phyloP scores from a whole-genome alignment of 2,888 invertebrate species.

The Leucozona laternaria region DNA sequence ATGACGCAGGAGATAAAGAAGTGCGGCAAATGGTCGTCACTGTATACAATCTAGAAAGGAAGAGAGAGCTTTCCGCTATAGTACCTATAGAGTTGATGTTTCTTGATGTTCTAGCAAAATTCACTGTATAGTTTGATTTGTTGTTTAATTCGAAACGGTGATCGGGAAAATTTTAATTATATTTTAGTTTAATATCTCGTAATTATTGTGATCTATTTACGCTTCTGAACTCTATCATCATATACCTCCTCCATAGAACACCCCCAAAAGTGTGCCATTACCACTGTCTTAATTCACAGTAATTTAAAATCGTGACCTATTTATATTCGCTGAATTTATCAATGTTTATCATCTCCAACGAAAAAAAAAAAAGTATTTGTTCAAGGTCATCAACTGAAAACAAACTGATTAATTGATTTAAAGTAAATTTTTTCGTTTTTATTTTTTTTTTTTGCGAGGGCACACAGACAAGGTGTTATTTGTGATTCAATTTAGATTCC shows the following conservation, averaged over 20 bases:
- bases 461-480: slow-evolving; percentile 25
- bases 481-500: slow-evolving; percentile 43
- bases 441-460: slow-evolving; percentile 36
- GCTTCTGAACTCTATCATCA: neutral
- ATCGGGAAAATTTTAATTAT: neutral
- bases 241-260: neutral
- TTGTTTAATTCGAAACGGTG: slow-evolving; percentile 33
- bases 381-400: slow-evolving; percentile 48
- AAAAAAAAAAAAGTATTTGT: slow-evolving; percentile 12
- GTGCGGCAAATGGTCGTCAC: neutral
- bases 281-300: neutral
- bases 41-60: slow-evolving; percentile 27
- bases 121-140: slow-evolving; percentile 23
- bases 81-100: neutral
- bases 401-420: slow-evolving; percentile 45
- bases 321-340: slow-evolving; percentile 2
- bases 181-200: neutral
- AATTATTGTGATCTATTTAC: neutral
- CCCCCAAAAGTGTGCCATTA: slow-evolving; percentile 4
- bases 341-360: neutral
- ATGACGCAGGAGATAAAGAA: slow-evolving; percentile 60
- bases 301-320: slow-evolving; percentile 8
- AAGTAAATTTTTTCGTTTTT: neutral
- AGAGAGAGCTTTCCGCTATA: slow-evolving; percentile 1
- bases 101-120: neutral